Evolutionary conservation across 2,888 invertebrate species (phyloP).

Genomic region (Schizaphis graminum): DNA sequence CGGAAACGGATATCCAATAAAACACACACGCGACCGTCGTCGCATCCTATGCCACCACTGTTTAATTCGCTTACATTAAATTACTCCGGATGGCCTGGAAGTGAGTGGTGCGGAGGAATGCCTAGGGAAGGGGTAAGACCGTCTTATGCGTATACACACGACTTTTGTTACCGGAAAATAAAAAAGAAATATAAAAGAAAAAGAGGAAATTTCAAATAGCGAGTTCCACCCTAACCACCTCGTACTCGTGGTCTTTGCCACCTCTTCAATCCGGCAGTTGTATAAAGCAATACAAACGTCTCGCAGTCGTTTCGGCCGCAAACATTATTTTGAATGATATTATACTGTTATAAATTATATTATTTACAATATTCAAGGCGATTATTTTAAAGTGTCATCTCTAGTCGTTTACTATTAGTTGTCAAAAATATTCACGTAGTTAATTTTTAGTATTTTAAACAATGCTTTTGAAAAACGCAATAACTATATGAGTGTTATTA

Average conservation of each 20-base stretch:
- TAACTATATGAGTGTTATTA: background rate
- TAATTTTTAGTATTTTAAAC: background rate
- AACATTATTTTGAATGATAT: background rate
- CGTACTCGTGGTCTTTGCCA: background rate
- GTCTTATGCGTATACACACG: background rate
- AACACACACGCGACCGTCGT: conserved; percentile 64
- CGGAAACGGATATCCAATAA: conserved; percentile 65
- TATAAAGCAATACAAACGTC: background rate
- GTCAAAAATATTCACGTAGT: background rate
- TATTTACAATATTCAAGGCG: background rate
- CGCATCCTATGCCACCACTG: conserved; percentile 48
- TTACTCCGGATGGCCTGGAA: background rate
- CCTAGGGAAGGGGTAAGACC: background rate
- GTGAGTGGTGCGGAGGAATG: background rate
- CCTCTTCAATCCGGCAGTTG: background rate
- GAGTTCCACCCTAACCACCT: background rate
- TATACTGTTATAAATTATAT: background rate
- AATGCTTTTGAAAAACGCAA: background rate
- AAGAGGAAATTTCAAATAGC: background rate
- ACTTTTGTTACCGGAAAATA: background rate
- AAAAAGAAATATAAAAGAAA: background rate
- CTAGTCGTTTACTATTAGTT: background rate
- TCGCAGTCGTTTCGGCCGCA: background rate
- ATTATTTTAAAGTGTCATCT: background rate
- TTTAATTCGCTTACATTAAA: conserved; percentile 62